Evolutionary conservation across 2,888 invertebrate species (phyloP).

Genomic region (Peribatodes rhomboidaria): DNA sequence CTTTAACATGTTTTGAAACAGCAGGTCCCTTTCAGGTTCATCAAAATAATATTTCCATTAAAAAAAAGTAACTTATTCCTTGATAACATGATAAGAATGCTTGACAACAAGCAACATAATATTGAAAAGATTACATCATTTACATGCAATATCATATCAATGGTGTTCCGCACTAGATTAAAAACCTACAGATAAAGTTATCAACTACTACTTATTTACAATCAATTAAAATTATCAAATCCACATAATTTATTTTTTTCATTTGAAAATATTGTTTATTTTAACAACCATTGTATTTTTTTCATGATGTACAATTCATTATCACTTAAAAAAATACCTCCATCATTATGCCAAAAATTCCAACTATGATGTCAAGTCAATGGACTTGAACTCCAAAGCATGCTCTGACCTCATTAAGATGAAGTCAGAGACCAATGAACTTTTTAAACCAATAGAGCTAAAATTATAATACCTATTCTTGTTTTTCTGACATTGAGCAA

Average conservation of each 20-base stretch:
- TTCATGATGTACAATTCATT: too few relatives aligned
- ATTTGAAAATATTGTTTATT: neutral
- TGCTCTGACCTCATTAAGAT: slow-evolving; percentile 4
- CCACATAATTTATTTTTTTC: neutral
- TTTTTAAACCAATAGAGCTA: neutral
- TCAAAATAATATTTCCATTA: too few relatives aligned
- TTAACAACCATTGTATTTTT: neutral
- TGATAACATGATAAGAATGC: neutral
- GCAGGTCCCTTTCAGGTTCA: too few relatives aligned
- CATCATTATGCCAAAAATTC: too few relatives aligned
- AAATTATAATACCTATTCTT: neutral
- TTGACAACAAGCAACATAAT: neutral
- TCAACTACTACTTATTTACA: neutral
- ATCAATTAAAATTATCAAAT: slow-evolving; percentile 6
- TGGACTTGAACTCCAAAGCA: slow-evolving; percentile 2
- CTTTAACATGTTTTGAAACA: too few relatives aligned
- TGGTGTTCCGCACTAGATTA: neutral
- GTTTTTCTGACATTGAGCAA: too few relatives aligned
- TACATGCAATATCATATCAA: slow-evolving; percentile 1
- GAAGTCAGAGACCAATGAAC: slow-evolving; percentile 31
- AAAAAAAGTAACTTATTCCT: too few relatives aligned
- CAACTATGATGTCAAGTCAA: neutral
- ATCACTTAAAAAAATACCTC: too few relatives aligned
- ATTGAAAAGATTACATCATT: neutral
- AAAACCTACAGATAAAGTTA: neutral